phyloP scores from a whole-genome alignment of 2,113 vertebrate species.

The Enhydra lutris region DNA sequence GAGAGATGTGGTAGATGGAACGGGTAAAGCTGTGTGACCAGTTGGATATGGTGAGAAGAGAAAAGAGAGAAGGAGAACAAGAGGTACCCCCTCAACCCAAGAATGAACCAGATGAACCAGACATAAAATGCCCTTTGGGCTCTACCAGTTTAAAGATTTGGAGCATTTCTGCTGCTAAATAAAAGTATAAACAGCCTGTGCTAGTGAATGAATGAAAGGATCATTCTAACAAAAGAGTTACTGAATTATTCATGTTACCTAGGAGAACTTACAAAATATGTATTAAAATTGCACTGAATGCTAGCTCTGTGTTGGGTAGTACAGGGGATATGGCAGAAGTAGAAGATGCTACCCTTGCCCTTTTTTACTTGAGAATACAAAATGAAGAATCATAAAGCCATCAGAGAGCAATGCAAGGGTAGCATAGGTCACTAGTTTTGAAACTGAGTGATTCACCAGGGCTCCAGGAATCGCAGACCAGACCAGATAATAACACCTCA shows the following conservation, averaged over 20 bases:
- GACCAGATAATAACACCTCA: neutral
- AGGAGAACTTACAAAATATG: constrained; percentile 42
- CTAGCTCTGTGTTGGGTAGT: neutral
- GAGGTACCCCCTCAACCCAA: neutral
- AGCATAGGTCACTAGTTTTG: neutral
- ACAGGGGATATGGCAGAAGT: neutral
- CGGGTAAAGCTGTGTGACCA: neutral
- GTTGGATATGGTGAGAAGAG: neutral
- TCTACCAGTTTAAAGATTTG: neutral
- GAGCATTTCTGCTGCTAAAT: neutral
- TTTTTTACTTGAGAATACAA: neutral
- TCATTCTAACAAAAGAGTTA: constrained; percentile 43
- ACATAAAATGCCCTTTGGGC: neutral
- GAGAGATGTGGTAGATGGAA: neutral
- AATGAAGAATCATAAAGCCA: neutral
- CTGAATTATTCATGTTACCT: constrained; percentile 54
- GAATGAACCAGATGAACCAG: neutral
- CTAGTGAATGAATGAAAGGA: constrained; percentile 44
- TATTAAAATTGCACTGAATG: constrained; percentile 27
- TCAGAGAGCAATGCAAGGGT: neutral
- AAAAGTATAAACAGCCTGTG: constrained; percentile 47
- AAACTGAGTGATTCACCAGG: neutral
- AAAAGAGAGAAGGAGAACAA: neutral
- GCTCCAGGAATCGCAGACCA: neutral
- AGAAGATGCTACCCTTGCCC: neutral